Conservation (phyloP, 2,888 invertebrate genomes). For the Mycalesis mineus region DNA sequence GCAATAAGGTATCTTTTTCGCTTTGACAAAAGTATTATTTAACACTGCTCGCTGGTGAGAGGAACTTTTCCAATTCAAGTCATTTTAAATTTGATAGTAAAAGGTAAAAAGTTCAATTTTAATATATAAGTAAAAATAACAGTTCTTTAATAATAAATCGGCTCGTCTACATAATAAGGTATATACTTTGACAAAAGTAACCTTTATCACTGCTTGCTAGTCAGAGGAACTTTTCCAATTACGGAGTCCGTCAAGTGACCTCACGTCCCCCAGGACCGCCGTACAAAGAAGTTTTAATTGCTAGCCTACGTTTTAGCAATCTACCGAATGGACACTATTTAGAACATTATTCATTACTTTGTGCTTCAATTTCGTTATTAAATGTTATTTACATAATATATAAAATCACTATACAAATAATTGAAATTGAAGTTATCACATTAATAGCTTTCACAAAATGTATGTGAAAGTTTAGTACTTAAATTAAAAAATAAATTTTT, state of each 20-base stretch:
- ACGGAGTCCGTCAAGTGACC: constrained; percentile 68
- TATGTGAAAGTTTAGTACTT: too few relatives aligned
- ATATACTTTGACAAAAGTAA: constrained; percentile 55
- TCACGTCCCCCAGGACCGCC: constrained; percentile 43
- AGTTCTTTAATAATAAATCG: constrained; percentile 1
- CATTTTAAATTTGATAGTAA: too few relatives aligned
- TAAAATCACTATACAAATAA: too few relatives aligned
- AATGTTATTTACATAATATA: constrained; percentile 2
- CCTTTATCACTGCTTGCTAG: constrained; percentile 54
- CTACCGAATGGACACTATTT: constrained; percentile 61
- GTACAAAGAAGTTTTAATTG: constrained; percentile 77
- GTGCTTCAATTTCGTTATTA: constrained; percentile 25
- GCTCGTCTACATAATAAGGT: constrained; percentile 6
- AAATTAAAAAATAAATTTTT: too few relatives aligned
- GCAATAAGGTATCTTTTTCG: too few relatives aligned
- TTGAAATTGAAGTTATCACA: too few relatives aligned
- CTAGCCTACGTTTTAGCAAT: constrained; percentile 65
- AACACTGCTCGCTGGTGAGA: too few relatives aligned
- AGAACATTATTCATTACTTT: constrained; percentile 42
- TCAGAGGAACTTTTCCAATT: constrained; percentile 64
- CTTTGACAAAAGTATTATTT: too few relatives aligned
- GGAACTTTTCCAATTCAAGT: too few relatives aligned
- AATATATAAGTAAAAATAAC: neutral
- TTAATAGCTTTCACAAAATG: too few relatives aligned
- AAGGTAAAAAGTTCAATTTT: neutral